These are phyloP conservation scores for Resseliella maxima DNA, from an alignment of 2,888 invertebrate species.

Conservation along the genomic window DNA sequence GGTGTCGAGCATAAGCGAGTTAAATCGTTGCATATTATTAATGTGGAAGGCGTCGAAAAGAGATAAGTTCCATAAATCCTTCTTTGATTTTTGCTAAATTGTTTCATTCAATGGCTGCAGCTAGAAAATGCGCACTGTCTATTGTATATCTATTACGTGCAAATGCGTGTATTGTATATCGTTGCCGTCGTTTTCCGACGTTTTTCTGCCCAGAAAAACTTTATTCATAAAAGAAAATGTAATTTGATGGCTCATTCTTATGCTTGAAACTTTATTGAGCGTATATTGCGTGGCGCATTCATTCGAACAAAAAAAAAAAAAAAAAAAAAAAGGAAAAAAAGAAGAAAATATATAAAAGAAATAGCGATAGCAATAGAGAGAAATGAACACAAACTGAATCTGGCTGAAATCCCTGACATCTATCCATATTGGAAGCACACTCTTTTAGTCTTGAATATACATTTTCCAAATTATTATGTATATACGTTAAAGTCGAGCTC, in stretches of 20 bases:
- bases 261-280: slow-evolving; percentile 50
- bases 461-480: neutral
- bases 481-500: slow-evolving; percentile 28
- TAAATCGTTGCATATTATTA: neutral
- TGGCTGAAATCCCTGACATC: neutral
- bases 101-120: neutral
- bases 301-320: neutral
- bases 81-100: slow-evolving; percentile 16
- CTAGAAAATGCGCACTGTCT: neutral
- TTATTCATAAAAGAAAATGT: slow-evolving; percentile 48
- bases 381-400: too few species aligned
- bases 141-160: neutral
- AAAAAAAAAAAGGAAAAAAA: neutral
- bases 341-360: neutral
- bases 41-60: neutral
- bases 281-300: neutral
- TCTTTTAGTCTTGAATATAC: neutral
- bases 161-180: neutral
- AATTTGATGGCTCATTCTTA: slow-evolving; percentile 43
- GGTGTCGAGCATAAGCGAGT: neutral
- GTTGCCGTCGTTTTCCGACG: neutral
- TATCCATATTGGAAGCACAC: neutral
- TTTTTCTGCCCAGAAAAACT: slow-evolving; percentile 30
- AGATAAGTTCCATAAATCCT: slow-evolving; percentile 10
- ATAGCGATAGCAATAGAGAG: neutral